Percentiles rank a stretch among this genome's conserved stretches.
phyloP scores from a whole-genome alignment of 1,140 invertebrate genomes.

The Macrocentrus cingulum region DNA sequence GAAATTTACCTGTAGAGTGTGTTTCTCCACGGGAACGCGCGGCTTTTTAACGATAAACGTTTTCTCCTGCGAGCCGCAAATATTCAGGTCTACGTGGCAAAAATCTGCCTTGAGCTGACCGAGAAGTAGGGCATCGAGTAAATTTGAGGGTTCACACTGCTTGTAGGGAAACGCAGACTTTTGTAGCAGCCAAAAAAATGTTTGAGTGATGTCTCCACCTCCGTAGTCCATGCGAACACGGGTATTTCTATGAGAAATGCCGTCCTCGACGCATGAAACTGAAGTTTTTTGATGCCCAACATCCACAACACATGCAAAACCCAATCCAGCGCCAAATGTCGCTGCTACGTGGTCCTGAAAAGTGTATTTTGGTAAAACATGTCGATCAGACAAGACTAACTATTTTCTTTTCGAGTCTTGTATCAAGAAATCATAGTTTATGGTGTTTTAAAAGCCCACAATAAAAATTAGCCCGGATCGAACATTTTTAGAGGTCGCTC shows the following conservation, averaged over 20 bases:
- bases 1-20: conserved; percentile 63
- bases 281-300: conserved; percentile 95
- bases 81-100: conserved; percentile 88
- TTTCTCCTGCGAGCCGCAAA: conserved; percentile 81
- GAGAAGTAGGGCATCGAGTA: conserved; percentile 73
- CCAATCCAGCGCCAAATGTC: conserved; percentile 90
- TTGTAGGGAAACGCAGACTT: conserved; percentile 89
- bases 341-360: conserved; percentile 85
- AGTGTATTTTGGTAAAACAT: too few species aligned
- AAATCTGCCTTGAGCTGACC: conserved; percentile 86
- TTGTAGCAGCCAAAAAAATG: conserved; percentile 82
- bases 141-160: conserved; percentile 70
- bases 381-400: too few species aligned
- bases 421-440: too few species aligned
- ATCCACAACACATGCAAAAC: conserved; percentile 92
- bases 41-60: conserved; percentile 76
- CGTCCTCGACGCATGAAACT: conserved; percentile 95
- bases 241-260: conserved; percentile 87
- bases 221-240: conserved; percentile 85
- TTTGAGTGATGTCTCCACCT: conserved; percentile 84
- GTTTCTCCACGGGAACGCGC: conserved; percentile 70
- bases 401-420: too few species aligned
- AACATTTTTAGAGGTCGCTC: too few species aligned
- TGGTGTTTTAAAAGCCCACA: too few species aligned
- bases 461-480: too few species aligned